Base-by-base conservation (phyloP, 2,888 invertebrate species). In the Rhagium mordax region DNA sequence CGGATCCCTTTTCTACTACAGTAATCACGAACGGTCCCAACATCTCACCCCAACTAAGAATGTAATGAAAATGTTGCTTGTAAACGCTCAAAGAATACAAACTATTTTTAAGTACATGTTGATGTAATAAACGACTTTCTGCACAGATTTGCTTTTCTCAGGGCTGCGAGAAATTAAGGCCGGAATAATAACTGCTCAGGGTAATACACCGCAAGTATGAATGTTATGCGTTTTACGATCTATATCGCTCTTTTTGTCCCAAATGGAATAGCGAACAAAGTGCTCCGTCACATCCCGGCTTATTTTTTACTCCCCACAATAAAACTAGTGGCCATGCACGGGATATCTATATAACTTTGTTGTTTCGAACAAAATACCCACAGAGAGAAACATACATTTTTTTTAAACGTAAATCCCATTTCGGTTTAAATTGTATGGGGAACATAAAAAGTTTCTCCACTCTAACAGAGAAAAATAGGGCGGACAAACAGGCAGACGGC, bases 11-110 rank as follows among this genome's bases (percentile, higher is more conserved):
- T 71, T 71, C 70, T 71, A 49, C 55, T 65, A 65, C 49, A 48
- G 55, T 53, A 57, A 57, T 70, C 64, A 59, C 60, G 24, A 61
- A 48, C 47, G 41, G 59, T 49, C 69, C n/a, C 27, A 60, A 24
- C 62, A 55, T 62, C 55, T 67, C 67, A 41, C 48, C 53, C 29
- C 53, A 20, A 27, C 33, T 41, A 33, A 51, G 55, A 33, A 21
- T 29, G 41, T 70, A 70, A 70, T 70, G 70, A 64, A 70, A 65
- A 71, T 59, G 65, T 65, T 53, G 53, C 51, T 21, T 7, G 48
- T 65, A 49, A 21, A 65, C 27, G 59, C 65, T 27, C n/a, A 15
- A 18, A 47, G 71, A 65, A 71, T 65, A 65, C 48, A 53, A 65
- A 71, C 59, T 57, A 47, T 61, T 18, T 68, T 59, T 69, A 67